These are phyloP conservation scores for Oreohelix idahoensis DNA, from an alignment of 1,140 invertebrate species.

Conservation along the genomic window DNA sequence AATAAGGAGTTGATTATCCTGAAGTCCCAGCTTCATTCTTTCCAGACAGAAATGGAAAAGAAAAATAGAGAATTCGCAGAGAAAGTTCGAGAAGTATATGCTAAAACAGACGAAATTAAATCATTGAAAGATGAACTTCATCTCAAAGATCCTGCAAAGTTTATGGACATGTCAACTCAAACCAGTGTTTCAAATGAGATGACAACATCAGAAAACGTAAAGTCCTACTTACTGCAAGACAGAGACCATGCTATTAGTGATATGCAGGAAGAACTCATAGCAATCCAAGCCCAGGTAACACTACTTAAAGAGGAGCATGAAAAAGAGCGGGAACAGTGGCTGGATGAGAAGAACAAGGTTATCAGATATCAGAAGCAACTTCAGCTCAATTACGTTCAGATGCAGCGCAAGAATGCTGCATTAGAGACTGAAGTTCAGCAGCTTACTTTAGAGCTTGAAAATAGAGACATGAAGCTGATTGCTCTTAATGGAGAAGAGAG, in stretches of 20 bases:
- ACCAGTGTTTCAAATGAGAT: conserved; percentile 43
- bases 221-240: conserved; percentile 45
- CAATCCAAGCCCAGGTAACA: conserved; percentile 77
- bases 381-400: conserved; percentile 85
- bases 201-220: conserved; percentile 28
- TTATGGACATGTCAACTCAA: conserved; percentile 45
- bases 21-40: conserved; percentile 75
- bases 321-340: conserved; percentile 82
- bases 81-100: conserved; percentile 48
- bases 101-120: conserved; percentile 55
- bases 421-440: conserved; percentile 81
- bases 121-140: conserved; percentile 44
- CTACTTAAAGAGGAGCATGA: conserved; percentile 78
- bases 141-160: conserved; percentile 47
- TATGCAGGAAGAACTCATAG: conserved; percentile 77
- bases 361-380: conserved; percentile 85
- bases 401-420: conserved; percentile 81
- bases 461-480: conserved; percentile 67
- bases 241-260: conserved; percentile 46
- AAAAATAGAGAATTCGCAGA: conserved; percentile 74
- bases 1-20: conserved; percentile 62
- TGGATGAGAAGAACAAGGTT: conserved; percentile 86
- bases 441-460: conserved; percentile 70
- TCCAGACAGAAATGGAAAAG: conserved; percentile 63
- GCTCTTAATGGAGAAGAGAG: conserved; percentile 65